Conservation (phyloP, 37 sponge, comb jelly and placozoan genomes). For the Lycopodina hypogea region DNA sequence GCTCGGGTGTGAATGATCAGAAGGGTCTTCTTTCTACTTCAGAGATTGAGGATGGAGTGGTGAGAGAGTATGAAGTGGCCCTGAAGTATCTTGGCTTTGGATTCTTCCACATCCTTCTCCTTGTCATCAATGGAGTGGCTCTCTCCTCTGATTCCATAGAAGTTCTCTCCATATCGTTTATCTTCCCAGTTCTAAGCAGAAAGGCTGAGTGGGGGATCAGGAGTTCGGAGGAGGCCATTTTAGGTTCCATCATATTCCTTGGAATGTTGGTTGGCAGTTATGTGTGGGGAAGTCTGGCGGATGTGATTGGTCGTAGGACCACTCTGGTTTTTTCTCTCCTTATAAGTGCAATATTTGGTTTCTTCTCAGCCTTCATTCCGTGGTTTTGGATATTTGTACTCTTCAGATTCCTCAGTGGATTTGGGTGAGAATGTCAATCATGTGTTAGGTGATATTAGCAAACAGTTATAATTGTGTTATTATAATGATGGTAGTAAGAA, state of each 20-base stretch:
- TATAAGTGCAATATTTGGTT: conserved; percentile 52
- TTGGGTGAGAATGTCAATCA: conserved; percentile 53
- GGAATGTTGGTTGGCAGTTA: conserved; percentile 80
- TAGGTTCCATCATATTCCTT: conserved; percentile 58
- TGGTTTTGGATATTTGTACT: conserved; percentile 45
- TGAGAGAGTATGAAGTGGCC: conserved; percentile 58
- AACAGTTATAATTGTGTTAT: background rate
- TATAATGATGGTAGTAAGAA: background rate
- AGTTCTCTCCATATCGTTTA: conserved; percentile 55
- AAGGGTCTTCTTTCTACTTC: background rate
- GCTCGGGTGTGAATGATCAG: background rate
- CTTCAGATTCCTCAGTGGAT: conserved; percentile 64
- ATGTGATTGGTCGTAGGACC: conserved; percentile 53
- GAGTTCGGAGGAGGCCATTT: conserved; percentile 23
- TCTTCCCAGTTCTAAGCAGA: conserved; percentile 17
- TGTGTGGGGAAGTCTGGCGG: conserved; percentile 64
- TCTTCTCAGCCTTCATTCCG: conserved; percentile 53
- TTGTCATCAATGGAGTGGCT: conserved; percentile 57
- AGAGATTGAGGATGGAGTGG: conserved; percentile 38
- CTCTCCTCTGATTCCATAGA: conserved; percentile 72
- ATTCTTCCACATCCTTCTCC: conserved; percentile 44
- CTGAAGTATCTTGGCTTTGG: conserved; percentile 63
- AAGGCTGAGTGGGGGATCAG: conserved; percentile 24
- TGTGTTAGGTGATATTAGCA: too few species aligned
- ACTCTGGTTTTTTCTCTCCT: conserved; percentile 46